phyloP scores from a whole-genome alignment of 2,113 vertebrate species.

The Ivindomyrus marchei region DNA sequence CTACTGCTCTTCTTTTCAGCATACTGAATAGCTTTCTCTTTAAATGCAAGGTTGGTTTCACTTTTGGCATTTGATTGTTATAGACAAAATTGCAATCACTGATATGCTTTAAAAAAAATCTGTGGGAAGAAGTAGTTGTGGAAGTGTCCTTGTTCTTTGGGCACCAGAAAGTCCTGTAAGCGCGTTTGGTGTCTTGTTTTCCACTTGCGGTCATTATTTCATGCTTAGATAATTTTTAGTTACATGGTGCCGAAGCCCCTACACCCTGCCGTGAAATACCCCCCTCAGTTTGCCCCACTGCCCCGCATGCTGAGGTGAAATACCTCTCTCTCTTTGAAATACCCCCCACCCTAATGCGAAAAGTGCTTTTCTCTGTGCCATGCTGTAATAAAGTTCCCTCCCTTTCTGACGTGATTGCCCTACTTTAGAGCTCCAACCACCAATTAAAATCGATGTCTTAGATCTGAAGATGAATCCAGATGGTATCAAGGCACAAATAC shows the following conservation, averaged over 20 bases:
- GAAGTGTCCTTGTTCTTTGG: not conserved
- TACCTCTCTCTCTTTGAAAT: not conserved
- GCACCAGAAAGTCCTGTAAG: not conserved
- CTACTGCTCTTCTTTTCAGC: not conserved
- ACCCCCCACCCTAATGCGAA: not conserved
- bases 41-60: not conserved
- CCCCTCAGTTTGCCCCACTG: not conserved
- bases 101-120: not conserved
- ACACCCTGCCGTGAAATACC: not conserved
- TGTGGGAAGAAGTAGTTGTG: not conserved
- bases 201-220: not conserved
- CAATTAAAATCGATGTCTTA: conserved; percentile 13
- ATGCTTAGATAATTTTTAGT: not conserved
- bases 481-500: not conserved
- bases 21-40: not conserved
- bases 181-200: not conserved
- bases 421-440: not conserved
- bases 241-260: not conserved
- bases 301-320: not conserved
- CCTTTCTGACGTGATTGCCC: not conserved
- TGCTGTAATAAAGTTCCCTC: not conserved
- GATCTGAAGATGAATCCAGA: not conserved
- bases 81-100: not conserved
- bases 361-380: not conserved
- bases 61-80: not conserved